Percentiles rank a stretch among this genome's conserved stretches.
Evolutionary conservation across 2,888 invertebrate genomes (phyloP).

Genomic region (Helicoverpa assulta): DNA sequence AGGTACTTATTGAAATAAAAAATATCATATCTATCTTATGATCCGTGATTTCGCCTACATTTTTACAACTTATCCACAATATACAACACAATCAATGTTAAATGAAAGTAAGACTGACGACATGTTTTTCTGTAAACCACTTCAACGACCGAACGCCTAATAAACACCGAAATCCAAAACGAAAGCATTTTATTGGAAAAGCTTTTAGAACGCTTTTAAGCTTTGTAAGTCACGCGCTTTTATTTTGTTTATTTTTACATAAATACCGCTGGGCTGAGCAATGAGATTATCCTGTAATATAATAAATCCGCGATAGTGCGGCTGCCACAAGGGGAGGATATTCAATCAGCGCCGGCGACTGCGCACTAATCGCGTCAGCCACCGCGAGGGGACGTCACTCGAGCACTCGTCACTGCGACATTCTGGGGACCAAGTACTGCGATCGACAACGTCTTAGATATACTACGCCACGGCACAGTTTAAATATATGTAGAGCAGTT

Average conservation of each 20-base stretch:
- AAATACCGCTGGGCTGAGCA: conserved; percentile 40
- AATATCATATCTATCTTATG: too few relatives aligned
- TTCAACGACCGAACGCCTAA: neutral
- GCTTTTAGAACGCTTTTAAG: conserved; percentile 14
- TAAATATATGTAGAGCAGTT: too few relatives aligned
- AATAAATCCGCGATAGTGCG: conserved; percentile 44
- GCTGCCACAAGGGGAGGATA: conserved; percentile 27
- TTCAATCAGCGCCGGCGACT: conserved; percentile 45
- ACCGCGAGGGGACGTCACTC: conserved; percentile 13
- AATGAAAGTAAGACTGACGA: neutral
- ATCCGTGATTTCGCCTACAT: too few relatives aligned
- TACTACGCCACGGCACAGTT: conserved; percentile 17
- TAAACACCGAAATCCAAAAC: conserved; percentile 4
- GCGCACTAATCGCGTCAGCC: conserved; percentile 32
- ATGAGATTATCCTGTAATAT: conserved; percentile 35
- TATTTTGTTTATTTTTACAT: conserved; percentile 23
- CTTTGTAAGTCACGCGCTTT: conserved; percentile 1
- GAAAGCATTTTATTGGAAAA: conserved; percentile 12
- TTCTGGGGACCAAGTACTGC: too few relatives aligned
- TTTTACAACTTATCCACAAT: neutral
- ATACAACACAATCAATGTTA: neutral
- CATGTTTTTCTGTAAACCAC: neutral
- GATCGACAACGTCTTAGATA: conserved; percentile 33
- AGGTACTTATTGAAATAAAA: too few relatives aligned
- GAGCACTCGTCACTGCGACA: too few relatives aligned